Conservation (phyloP, 2,113 vertebrate genomes). For the Gadus macrocephalus region DNA sequence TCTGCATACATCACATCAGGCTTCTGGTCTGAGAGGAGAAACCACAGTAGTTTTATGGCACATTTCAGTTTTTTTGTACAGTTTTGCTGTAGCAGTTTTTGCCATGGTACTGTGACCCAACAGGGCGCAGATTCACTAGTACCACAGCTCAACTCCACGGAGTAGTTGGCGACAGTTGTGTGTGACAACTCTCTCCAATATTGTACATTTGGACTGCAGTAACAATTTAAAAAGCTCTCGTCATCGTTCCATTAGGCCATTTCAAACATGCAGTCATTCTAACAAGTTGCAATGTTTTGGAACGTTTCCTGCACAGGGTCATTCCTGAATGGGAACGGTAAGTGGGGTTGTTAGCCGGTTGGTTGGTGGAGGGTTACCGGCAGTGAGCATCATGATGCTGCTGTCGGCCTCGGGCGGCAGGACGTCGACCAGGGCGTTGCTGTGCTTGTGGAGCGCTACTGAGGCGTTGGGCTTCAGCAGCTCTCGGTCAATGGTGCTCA, state of each 20-base stretch:
- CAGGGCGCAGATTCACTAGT: too few species aligned
- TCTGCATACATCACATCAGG: conserved; percentile 93
- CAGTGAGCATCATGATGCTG: conserved; percentile 97
- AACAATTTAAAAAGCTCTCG: too few species aligned
- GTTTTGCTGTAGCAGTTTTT: background rate
- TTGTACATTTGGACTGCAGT: too few species aligned
- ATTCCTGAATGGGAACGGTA: too few species aligned
- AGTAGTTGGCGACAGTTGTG: too few species aligned
- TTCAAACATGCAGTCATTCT: background rate
- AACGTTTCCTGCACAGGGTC: too few species aligned
- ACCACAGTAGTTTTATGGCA: background rate
- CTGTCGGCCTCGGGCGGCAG: conserved; percentile 93
- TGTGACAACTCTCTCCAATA: too few species aligned
- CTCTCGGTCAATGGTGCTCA: conserved; percentile 94
- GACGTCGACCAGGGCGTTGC: conserved; percentile 92
- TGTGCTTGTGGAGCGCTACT: conserved; percentile 93
- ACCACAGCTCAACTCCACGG: too few species aligned
- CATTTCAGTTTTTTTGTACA: background rate
- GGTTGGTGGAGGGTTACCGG: conserved; percentile 66
- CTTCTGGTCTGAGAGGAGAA: conserved; percentile 83
- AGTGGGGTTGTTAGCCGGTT: too few species aligned
- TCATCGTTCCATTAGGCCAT: background rate
- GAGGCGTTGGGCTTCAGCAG: conserved; percentile 94
- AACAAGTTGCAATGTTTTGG: too few species aligned
- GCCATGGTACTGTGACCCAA: too few species aligned